Conservation (phyloP, 2,888 invertebrate genomes). For the Sisyra terminalis region DNA sequence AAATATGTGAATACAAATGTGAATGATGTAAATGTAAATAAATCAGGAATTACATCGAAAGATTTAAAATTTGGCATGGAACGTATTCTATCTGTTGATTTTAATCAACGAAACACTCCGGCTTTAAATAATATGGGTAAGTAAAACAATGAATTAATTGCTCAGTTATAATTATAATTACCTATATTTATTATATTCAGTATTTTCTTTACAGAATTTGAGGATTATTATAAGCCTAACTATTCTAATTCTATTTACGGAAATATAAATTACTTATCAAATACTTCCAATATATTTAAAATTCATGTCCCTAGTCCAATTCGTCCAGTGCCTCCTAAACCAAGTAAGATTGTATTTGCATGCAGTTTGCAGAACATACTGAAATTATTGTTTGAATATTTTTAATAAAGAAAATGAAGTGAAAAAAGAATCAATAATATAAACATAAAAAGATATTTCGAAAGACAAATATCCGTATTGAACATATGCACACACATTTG, state of each 20-base stretch:
- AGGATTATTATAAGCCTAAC: background rate
- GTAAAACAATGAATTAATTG: background rate
- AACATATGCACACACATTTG: background rate
- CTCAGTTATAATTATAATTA: too few species aligned
- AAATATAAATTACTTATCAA: background rate
- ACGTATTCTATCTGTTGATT: slow-evolving; percentile 6
- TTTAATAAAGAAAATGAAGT: background rate
- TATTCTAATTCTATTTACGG: background rate
- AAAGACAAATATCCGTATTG: background rate
- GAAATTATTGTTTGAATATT: too few species aligned
- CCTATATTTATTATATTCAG: too few species aligned
- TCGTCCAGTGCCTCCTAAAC: slow-evolving; percentile 25
- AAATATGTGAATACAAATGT: too few species aligned
- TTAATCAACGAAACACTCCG: background rate
- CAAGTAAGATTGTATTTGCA: too few species aligned
- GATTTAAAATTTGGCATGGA: slow-evolving; percentile 7
- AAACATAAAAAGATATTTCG: background rate
- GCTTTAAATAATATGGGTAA: background rate
- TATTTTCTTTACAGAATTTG: background rate
- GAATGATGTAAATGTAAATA: background rate
- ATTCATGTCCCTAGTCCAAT: slow-evolving; percentile 18
- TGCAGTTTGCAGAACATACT: too few species aligned
- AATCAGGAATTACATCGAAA: background rate
- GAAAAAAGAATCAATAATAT: background rate
- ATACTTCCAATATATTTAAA: background rate